A percentile compares a stretch with the other conserved stretches of the same genome.
These are phyloP conservation scores for Chrysolina oricalcia DNA, from an alignment of 2,888 invertebrate species.

Conservation along the genomic window DNA sequence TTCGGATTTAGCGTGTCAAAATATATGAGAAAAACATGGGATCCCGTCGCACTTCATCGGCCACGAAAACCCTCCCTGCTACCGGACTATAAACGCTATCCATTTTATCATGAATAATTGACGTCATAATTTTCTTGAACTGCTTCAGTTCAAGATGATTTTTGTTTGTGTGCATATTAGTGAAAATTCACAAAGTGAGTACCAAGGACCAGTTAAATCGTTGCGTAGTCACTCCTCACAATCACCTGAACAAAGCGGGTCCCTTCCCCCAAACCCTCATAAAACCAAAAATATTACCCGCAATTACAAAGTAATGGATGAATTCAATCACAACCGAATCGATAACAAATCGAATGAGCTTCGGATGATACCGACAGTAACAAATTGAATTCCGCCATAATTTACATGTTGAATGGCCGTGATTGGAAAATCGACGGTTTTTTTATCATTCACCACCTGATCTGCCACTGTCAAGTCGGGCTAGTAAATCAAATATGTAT, in stretches of 20 bases:
- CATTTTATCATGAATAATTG: too few species aligned
- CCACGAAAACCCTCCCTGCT: too few species aligned
- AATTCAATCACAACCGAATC: constrained; percentile 12
- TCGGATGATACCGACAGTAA: constrained; percentile 18
- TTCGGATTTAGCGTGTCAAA: too few species aligned
- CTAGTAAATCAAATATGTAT: constrained; percentile 64
- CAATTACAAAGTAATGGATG: constrained; percentile 14
- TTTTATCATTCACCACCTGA: constrained; percentile 50
- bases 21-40: too few species aligned
- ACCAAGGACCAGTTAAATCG: too few species aligned
- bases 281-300: background rate
- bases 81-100: too few species aligned
- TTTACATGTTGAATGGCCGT: constrained; percentile 23
- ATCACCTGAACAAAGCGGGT: background rate
- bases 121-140: too few species aligned
- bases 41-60: too few species aligned
- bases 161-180: too few species aligned
- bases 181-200: too few species aligned
- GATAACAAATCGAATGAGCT: constrained; percentile 15
- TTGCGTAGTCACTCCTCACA: background rate
- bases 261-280: background rate
- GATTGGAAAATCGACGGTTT: constrained; percentile 29
- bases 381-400: constrained; percentile 20
- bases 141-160: too few species aligned
- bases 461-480: constrained; percentile 56